Conservation (phyloP, 2,888 invertebrate species). For the Odontomyia ornata region DNA sequence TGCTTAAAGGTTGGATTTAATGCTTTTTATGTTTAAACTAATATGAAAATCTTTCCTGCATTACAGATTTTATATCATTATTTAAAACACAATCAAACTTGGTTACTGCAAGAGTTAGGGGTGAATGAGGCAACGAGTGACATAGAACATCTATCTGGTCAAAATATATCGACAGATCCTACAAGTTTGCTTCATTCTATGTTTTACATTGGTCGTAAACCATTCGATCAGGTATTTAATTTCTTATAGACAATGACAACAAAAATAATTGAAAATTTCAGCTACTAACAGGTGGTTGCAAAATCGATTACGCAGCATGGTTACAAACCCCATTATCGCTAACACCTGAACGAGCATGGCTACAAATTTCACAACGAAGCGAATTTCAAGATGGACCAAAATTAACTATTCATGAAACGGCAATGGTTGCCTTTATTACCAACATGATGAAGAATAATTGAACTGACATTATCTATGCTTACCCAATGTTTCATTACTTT, state of each 20-base stretch:
- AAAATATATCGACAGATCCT: constrained; percentile 59
- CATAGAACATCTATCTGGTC: constrained; percentile 61
- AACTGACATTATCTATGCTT: too few relatives aligned
- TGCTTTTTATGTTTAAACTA: too few relatives aligned
- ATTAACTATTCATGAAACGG: constrained; percentile 62
- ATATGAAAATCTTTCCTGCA: too few relatives aligned
- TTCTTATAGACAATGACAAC: background rate
- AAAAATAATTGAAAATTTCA: constrained; percentile 48
- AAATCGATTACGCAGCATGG: constrained; percentile 65
- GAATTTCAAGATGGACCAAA: constrained; percentile 64
- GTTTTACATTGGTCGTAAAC: constrained; percentile 80
- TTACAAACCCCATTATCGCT: constrained; percentile 65
- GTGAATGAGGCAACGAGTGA: constrained; percentile 60
- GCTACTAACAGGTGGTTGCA: constrained; percentile 64
- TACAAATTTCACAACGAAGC: constrained; percentile 64
- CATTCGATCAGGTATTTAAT: constrained; percentile 81
- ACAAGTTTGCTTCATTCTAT: constrained; percentile 75
- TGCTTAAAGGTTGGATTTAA: constrained; percentile 63
- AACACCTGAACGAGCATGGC: constrained; percentile 63
- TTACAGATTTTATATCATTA: constrained; percentile 75
- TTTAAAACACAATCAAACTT: constrained; percentile 73
- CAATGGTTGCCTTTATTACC: constrained; percentile 64
- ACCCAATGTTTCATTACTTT: too few relatives aligned
- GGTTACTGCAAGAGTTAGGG: constrained; percentile 71
- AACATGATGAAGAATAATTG: constrained; percentile 57